phyloP scores from a whole-genome alignment of 2,888 invertebrate genomes.

The Bibio marci region DNA sequence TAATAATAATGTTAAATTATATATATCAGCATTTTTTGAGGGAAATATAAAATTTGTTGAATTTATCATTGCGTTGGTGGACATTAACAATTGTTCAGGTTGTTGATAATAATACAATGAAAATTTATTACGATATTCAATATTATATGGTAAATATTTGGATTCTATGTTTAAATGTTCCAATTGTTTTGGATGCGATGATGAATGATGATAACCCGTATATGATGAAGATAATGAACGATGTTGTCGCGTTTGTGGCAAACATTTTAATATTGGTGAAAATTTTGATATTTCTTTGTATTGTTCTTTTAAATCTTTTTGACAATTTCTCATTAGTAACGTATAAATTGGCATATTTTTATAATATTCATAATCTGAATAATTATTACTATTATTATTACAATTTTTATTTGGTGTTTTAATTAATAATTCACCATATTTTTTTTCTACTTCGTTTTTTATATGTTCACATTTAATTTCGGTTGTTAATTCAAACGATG shows the following conservation, averaged over 20 bases:
- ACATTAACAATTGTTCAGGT: conserved; percentile 9
- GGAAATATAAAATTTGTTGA: conserved; percentile 10
- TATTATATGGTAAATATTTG: conserved; percentile 10
- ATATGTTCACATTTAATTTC: conserved; percentile 3
- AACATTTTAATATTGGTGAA: not conserved
- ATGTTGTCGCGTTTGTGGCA: not conserved
- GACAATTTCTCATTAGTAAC: not conserved
- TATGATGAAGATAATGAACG: no score
- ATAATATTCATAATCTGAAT: not conserved
- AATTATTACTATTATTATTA: no score
- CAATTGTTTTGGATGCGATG: no score
- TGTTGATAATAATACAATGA: conserved; percentile 12
- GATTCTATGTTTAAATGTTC: not conserved
- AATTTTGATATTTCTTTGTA: conserved; percentile 2
- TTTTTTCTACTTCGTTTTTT: conserved; percentile 1
- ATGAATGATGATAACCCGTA: no score
- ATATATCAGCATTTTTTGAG: conserved; percentile 10
- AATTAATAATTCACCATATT: not conserved
- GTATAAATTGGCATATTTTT: not conserved
- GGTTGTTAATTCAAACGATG: conserved; percentile 25
- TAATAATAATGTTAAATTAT: conserved; percentile 10
- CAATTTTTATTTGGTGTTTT: not conserved
- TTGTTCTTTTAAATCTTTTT: not conserved
- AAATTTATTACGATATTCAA: conserved; percentile 10
- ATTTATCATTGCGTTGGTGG: not conserved